Percentiles rank a stretch among this genome's conserved stretches.
Evolutionary conservation across 2,797 vertebrate species (phyloP).

Genomic region (Microctenopoma stevenorrisi): DNA sequence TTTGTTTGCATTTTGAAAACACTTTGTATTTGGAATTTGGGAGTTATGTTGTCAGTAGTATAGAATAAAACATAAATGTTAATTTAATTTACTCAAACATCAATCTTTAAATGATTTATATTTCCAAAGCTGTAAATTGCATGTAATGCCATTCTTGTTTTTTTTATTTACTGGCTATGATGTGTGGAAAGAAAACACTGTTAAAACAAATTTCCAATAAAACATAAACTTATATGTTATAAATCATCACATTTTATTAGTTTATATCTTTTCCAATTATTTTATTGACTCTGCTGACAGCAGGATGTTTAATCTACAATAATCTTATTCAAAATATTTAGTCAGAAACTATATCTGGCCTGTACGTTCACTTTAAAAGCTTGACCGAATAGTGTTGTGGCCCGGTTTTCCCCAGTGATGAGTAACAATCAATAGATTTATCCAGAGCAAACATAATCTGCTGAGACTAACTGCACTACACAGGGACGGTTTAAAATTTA

Average conservation of each 20-base stretch:
- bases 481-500: slow-evolving; percentile 7
- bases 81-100: no score
- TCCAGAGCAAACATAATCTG: slow-evolving; percentile 61
- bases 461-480: slow-evolving; percentile 35
- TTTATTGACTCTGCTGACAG: background rate
- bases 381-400: slow-evolving; percentile 65
- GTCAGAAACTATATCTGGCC: background rate
- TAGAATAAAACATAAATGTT: no score
- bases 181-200: no score
- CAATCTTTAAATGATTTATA: no score
- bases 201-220: background rate
- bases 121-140: no score
- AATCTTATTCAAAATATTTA: background rate
- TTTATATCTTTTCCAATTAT: no score
- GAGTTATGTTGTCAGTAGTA: no score
- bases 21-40: no score
- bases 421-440: slow-evolving; percentile 76
- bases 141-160: no score
- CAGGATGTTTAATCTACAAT: background rate
- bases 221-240: background rate
- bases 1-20: no score
- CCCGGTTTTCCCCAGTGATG: slow-evolving; percentile 61
- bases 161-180: no score
- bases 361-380: slow-evolving; percentile 77
- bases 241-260: background rate